A percentile compares a stretch with the other conserved stretches of the same genome.
Evolutionary conservation across 2,113 vertebrate species (phyloP).

Genomic region (Arvicanthis niloticus): DNA sequence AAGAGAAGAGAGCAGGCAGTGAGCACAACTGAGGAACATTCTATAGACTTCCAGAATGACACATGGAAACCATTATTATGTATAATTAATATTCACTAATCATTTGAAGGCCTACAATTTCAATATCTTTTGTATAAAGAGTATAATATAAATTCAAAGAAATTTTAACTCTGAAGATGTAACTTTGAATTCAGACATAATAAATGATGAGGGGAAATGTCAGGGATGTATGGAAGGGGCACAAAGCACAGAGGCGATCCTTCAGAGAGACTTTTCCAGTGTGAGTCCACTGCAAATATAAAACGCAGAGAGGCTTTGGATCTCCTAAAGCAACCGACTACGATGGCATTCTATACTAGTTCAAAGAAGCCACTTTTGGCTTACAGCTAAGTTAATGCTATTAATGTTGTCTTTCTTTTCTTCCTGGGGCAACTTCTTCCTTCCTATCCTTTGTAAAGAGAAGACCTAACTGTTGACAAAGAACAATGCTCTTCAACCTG

Average conservation of each 20-base stretch:
- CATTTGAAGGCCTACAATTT: background rate
- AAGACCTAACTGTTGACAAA: background rate
- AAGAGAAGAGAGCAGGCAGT: background rate
- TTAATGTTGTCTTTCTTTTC: background rate
- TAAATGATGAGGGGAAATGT: background rate
- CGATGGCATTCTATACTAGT: background rate
- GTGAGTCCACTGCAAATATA: background rate
- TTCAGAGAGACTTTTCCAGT: background rate
- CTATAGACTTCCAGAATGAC: background rate
- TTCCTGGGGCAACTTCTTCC: background rate
- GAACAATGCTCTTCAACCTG: background rate
- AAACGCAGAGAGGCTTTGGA: background rate
- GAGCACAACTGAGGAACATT: no score
- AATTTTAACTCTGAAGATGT: background rate
- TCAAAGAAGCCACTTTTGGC: background rate
- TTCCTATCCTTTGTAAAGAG: background rate
- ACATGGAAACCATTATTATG: background rate
- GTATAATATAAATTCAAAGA: constrained; percentile 20
- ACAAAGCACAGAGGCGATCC: background rate
- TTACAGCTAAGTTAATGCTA: background rate
- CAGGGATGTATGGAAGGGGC: background rate
- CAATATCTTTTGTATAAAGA: background rate
- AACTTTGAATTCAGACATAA: constrained; percentile 21
- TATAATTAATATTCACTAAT: background rate
- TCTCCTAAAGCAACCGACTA: background rate